phyloP scores from a whole-genome alignment of 2,888 invertebrate genomes.

The Drosophila heteroneura region DNA sequence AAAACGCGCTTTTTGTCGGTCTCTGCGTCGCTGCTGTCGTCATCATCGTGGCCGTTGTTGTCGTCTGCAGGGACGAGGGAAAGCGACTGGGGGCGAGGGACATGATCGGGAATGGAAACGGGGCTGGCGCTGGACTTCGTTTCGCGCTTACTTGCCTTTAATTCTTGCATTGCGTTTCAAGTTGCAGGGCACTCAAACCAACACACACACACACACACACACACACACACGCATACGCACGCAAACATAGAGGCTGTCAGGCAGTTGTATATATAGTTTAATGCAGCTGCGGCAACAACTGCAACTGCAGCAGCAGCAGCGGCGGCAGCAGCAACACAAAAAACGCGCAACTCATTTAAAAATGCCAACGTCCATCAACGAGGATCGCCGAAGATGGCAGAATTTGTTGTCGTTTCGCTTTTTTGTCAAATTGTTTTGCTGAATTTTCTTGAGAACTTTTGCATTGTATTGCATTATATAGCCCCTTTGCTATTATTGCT shows the following conservation, averaged over 20 bases:
- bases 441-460: constrained; percentile 82
- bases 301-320: constrained; percentile 34
- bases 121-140: constrained; percentile 47
- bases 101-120: not conserved
- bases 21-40: constrained; percentile 35
- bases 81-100: constrained; percentile 27
- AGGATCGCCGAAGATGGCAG: constrained; percentile 83
- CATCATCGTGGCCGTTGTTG: constrained; percentile 44
- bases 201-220: constrained; percentile 33
- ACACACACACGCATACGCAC: constrained; percentile 7
- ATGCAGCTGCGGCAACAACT: constrained; percentile 77
- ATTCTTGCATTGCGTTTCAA: constrained; percentile 80
- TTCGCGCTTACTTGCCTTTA: constrained; percentile 79
- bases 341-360: constrained; percentile 82
- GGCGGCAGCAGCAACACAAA: constrained; percentile 39
- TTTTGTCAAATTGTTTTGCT: constrained; percentile 82
- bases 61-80: constrained; percentile 47
- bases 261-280: constrained; percentile 71
- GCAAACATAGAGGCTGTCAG: constrained; percentile 43
- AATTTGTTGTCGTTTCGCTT: constrained; percentile 82
- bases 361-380: constrained; percentile 82
- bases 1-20: constrained; percentile 79
- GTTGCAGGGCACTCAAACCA: constrained; percentile 75
- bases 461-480: constrained; percentile 77
- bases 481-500: constrained; percentile 37